Evolutionary conservation across 30 jellyfish, hydroid and myxozoan genomes (phyloP).

Genomic region (Aurelia sp.): DNA sequence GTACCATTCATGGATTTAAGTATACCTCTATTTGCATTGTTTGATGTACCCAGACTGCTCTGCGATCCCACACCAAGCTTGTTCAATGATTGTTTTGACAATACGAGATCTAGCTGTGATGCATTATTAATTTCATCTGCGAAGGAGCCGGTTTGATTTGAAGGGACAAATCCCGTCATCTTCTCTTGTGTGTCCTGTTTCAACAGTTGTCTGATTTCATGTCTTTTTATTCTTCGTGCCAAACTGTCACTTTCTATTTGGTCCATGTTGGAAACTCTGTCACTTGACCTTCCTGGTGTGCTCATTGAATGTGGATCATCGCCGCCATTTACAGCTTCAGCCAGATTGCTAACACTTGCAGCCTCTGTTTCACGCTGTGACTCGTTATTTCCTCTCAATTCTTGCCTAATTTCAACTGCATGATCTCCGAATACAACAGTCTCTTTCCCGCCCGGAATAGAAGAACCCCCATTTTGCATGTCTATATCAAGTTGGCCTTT

Average conservation of each 20-base stretch:
- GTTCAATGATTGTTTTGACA: neutral
- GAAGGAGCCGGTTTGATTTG: neutral
- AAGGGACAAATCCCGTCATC: neutral
- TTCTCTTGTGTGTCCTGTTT: constrained; percentile 36
- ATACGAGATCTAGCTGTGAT: neutral
- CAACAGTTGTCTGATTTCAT: constrained; percentile 55
- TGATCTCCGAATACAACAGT: too few species aligned
- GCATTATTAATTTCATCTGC: neutral
- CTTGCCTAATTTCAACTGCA: neutral
- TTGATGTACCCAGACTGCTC: neutral
- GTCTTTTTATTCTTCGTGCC: constrained; percentile 46
- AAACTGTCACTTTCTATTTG: constrained; percentile 60
- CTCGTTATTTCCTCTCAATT: neutral
- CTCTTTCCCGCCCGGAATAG: too few species aligned
- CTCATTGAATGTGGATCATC: neutral
- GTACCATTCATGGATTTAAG: too few species aligned
- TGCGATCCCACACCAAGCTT: neutral
- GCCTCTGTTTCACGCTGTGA: neutral
- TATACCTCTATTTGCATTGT: too few species aligned
- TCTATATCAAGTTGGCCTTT: neutral
- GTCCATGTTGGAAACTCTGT: neutral
- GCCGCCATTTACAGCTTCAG: neutral
- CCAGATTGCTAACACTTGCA: neutral
- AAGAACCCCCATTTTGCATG: too few species aligned
- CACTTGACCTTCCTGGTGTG: neutral